Base-by-base conservation (phyloP, 2,113 vertebrate genomes). In the Dipodomys ordii region DNA sequence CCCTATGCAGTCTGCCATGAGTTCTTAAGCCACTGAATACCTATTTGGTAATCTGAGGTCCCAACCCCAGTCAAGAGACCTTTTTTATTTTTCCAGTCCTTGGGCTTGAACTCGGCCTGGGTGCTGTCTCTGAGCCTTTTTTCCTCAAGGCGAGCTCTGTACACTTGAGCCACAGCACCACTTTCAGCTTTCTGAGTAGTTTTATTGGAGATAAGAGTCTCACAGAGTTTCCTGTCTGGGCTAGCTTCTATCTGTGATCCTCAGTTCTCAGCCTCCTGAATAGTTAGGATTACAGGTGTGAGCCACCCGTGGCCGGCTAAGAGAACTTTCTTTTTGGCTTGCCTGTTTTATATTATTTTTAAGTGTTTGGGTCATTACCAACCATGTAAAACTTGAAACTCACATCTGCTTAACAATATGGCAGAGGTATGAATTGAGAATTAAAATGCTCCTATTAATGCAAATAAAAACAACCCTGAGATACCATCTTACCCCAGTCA, bases 281-380 rank as follows among this genome's bases (percentile, higher is more conserved):
- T 49, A 49, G 49, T 7, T 49, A 49, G 49, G 49, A 49, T 49
- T 49, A 4, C 49, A 49, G 49, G 49, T 12, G 12, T 49, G 49
- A 49, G 49, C 49, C 49, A 49, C 49, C 12, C 1, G 49, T 49
- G 49, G 8, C 49, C 49, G 49, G 49, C 49, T 49, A 49, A 11
- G 49, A 49, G 49, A 49, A 9, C 49, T 49, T 49, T 49, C 49
- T 49, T 49, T 49, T 49, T 49, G 49, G 49, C 49, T 78, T 39
- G 20, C 46, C 30, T 92, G 62, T 84, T 94, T 62, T 80, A 28
- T 3, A 46, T 20, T 82, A 69, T 77, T 94, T 81, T 35, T 11
- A 74, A 73, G 49, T 90, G 9, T 11, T 91, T 91, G 69, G 16
- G 25, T 91, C 67, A 89, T 39, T 88, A 91, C 85, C 20, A 92